Percentiles rank a stretch among this genome's conserved stretches.
phyloP scores from a whole-genome alignment of 2,888 invertebrate species.

The Myopa testacea region DNA sequence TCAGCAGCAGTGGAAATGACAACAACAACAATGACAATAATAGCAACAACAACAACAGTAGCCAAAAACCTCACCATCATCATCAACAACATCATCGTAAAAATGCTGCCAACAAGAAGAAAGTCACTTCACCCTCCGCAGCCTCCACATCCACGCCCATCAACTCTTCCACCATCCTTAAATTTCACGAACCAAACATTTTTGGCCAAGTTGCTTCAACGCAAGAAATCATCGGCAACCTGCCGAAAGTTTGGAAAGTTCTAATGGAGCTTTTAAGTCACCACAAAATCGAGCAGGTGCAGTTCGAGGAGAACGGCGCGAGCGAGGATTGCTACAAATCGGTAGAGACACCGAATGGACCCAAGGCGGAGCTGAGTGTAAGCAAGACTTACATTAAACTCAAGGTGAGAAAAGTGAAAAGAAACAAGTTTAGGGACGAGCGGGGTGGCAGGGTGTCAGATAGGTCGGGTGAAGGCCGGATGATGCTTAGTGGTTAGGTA shows the following conservation, averaged over 20 bases:
- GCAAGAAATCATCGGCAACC: conserved; percentile 79
- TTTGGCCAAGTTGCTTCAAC: conserved; percentile 70
- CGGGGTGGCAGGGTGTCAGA: too few relatives aligned
- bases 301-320: conserved; percentile 66
- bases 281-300: conserved; percentile 72
- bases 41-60: conserved; percentile 30
- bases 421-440: neutral
- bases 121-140: conserved; percentile 25
- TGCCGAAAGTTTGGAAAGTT: conserved; percentile 87
- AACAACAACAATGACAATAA: too few relatives aligned
- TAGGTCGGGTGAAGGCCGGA: too few relatives aligned
- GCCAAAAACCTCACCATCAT: conserved; percentile 38
- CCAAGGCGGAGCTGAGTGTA: conserved; percentile 83
- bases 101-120: conserved; percentile 41
- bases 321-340: conserved; percentile 79
- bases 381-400: conserved; percentile 90
- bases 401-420: conserved; percentile 72
- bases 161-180: conserved; percentile 51
- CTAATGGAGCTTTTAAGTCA: conserved; percentile 84
- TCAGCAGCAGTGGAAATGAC: conserved; percentile 26
- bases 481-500: too few relatives aligned
- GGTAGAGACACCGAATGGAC: conserved; percentile 81
- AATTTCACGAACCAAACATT: conserved; percentile 62
- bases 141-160: conserved; percentile 40
- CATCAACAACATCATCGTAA: conserved; percentile 47